Evolutionary conservation across 2,797 vertebrate species (phyloP), one percentile per base, ranked within the genome.

Genomic region (Spinibarbus caldwelli): DNA sequence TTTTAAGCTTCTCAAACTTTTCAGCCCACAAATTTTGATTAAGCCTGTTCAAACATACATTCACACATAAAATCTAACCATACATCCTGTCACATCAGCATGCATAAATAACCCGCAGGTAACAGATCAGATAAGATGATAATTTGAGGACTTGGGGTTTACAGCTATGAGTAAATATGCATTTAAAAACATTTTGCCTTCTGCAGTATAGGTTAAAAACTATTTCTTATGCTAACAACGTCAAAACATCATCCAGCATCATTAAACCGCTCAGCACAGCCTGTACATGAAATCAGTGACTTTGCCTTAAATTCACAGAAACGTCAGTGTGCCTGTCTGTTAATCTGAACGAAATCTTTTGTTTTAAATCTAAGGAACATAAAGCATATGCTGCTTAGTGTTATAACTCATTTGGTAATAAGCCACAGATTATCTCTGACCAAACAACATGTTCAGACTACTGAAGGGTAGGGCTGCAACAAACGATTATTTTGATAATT

Each of bases 71-170:
- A 82, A 23, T 64, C 26, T 38, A 66, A 78, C 66, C 81, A 72
- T 17, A 80, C 78, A 88, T 86, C 87, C 86, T 88, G 87, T 85
- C 68, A 72, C 79, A 81, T 68, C 29, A 68, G 6, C 49, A 52
- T 34, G n/a, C 71, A 67, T 41, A 77, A 84, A 82, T 68, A 81
- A 64, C 29, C 6, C 23, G 2, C 71, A 49, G 43, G 71, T 75
- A 64, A 49, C 49, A 45, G 23, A 70, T 38, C 15, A 77, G 89
- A 89, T 90, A 89, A 80, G 38, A 85, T 88, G 73, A 73, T 8
- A 34, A n/a, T 26, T 64, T 82, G 2, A 31, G 1, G n/a, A 49
- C 59, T 82, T 34, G 85, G 15, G 43, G 59, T 81, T 85, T 80
- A 86, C 31, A 19, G 8, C 26, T 54, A 31, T 66, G 11, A 54